Percentiles rank a stretch among this genome's conserved stretches.
These are phyloP conservation scores for Leptopilina boulardi DNA, from an alignment of 1,140 invertebrate genomes.

Conservation along the genomic window DNA sequence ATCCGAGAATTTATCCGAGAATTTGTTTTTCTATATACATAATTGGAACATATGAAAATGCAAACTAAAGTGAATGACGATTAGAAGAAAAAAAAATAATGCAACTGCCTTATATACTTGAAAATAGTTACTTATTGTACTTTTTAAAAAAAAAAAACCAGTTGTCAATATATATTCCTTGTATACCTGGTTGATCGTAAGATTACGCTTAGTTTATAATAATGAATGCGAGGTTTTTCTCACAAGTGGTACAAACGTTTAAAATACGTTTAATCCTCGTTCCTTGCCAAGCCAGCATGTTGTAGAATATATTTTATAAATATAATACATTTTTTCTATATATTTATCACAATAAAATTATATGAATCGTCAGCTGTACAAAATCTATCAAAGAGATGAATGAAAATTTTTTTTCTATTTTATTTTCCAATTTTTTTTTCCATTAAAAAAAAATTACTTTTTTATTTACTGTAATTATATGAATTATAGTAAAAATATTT, in stretches of 20 bases:
- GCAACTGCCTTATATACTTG: slow-evolving; percentile 19
- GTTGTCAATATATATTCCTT: background rate
- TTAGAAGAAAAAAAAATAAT: background rate
- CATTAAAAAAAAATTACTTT: background rate
- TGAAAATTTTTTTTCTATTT: too few relatives aligned
- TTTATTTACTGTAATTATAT: too few relatives aligned
- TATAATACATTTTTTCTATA: background rate
- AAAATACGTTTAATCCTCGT: background rate
- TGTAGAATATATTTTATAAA: slow-evolving; percentile 12
- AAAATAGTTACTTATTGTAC: slow-evolving; percentile 9
- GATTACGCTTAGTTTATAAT: background rate
- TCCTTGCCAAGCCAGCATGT: slow-evolving; percentile 8
- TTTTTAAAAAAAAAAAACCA: background rate
- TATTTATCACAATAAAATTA: slow-evolving; percentile 1
- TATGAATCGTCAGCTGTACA: slow-evolving; percentile 12
- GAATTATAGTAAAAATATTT: too few relatives aligned
- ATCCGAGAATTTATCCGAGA: too few relatives aligned
- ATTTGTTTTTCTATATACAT: too few relatives aligned
- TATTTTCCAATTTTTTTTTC: background rate
- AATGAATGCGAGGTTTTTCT: background rate
- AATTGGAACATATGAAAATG: background rate
- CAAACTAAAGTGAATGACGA: background rate
- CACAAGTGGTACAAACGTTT: slow-evolving; percentile 22
- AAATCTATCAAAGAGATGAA: too few relatives aligned
- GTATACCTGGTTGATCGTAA: background rate